Conservation (phyloP, 2,888 invertebrate genomes). For the Synergus gifuensis region DNA sequence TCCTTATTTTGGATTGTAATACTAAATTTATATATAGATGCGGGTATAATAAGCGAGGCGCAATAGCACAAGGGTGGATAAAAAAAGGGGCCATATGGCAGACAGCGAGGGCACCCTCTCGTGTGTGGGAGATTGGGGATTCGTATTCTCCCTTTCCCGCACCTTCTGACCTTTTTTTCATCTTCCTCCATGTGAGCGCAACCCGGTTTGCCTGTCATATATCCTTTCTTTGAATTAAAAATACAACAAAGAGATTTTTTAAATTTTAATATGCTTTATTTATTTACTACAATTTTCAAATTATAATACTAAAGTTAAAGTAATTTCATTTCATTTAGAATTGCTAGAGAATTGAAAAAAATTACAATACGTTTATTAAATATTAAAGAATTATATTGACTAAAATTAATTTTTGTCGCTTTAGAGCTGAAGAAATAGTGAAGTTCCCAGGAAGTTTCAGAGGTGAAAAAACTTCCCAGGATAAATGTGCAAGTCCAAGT, state of each 20-base stretch:
- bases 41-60: slow-evolving; percentile 39
- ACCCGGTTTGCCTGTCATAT: neutral
- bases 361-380: too few relatives aligned
- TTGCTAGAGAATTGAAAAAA: neutral
- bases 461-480: neutral
- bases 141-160: slow-evolving; percentile 60
- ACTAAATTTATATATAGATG: neutral
- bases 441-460: too few relatives aligned
- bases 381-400: too few relatives aligned
- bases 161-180: slow-evolving; percentile 53
- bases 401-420: too few relatives aligned
- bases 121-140: slow-evolving; percentile 68
- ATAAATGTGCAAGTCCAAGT: neutral
- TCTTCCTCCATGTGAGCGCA: slow-evolving; percentile 47
- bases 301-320: neutral
- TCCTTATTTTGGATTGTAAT: neutral
- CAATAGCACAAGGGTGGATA: slow-evolving; percentile 49
- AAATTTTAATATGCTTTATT: neutral
- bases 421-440: too few relatives aligned
- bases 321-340: neutral
- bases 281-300: neutral
- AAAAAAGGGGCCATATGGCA: slow-evolving; percentile 72
- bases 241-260: neutral
- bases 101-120: slow-evolving; percentile 64
- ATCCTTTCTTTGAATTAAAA: slow-evolving; percentile 7